phyloP scores from a whole-genome alignment of 2,113 vertebrate species.

The Chaetodon trifascialis region DNA sequence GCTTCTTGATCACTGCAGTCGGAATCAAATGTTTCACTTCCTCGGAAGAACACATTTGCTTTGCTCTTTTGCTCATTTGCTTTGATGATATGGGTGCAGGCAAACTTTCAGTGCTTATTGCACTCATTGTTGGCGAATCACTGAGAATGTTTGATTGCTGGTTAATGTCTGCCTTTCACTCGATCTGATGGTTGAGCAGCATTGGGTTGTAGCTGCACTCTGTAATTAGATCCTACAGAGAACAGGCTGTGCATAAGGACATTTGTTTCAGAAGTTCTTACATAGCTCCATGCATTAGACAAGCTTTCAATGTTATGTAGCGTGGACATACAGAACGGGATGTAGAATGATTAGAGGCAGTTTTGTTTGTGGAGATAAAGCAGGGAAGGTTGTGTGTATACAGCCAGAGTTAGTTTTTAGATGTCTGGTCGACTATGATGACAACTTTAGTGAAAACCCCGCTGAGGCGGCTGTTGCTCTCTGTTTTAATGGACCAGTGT shows the following conservation, averaged over 20 bases:
- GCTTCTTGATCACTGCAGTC: slow-evolving; percentile 50
- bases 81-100: too few relatives aligned
- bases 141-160: slow-evolving; percentile 15
- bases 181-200: not conserved
- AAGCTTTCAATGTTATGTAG: slow-evolving; percentile 2
- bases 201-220: not conserved
- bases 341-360: slow-evolving; percentile 23
- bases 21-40: slow-evolving; percentile 39
- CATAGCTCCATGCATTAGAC: slow-evolving; percentile 9
- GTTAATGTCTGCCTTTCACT: slow-evolving; percentile 31
- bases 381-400: not conserved
- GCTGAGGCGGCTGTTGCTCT: slow-evolving; percentile 40
- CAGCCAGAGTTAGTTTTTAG: slow-evolving; percentile 17
- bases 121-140: slow-evolving; percentile 12
- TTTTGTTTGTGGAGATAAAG: slow-evolving; percentile 16
- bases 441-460: slow-evolving; percentile 44
- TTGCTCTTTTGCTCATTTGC: too few relatives aligned
- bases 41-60: slow-evolving; percentile 21
- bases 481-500: slow-evolving; percentile 49
- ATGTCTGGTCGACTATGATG: slow-evolving; percentile 35
- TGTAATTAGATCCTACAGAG: slow-evolving; percentile 23
- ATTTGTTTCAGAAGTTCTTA: slow-evolving; percentile 24
- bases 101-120: not conserved
- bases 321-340: not conserved
- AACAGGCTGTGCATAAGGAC: slow-evolving; percentile 6